Evolutionary conservation across 1,140 invertebrate species (phyloP), one percentile per base, ranked within the genome.

Genomic region (Vollenhovia emeryi): DNA sequence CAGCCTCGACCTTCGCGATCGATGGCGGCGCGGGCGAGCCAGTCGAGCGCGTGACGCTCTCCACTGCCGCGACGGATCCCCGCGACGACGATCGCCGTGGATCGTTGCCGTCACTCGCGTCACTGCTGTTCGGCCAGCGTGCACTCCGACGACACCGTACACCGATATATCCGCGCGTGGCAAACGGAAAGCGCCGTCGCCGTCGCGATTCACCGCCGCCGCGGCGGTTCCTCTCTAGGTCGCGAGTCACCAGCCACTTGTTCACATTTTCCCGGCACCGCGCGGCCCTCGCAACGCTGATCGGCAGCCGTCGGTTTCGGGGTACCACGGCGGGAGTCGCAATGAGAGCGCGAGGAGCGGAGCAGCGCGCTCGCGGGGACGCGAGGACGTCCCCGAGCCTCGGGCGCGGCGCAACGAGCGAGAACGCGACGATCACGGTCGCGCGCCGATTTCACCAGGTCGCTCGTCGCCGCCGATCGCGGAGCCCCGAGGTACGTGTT

Each of bases 1-100:
- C 79, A 78, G 30, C n/a, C 57, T 52, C 48, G 78, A 86, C 66
- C 50, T 66, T 85, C 84, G 76, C 87, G 76, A 87, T 89, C 87
- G 87, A 88, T 84, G 57, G 52, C 71, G 57, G 45, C 79, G 43
- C 52, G 73, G 57, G 74, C 88, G 33, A 86, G 60, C 18, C 64
- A 36, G 21, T n/a, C 43, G 21, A 69, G 24, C 62, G 86, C 40
- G 55, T 50, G 55, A 24, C 45, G 15, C 33, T 55, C 21, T 48
- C 4, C 27, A 45, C 8, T n/a, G 27, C 45, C 48, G 52, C 45
- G 43, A 36, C 40, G 36, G 21, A 43, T 57, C 30, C 15, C 21
- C 6, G n/a, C 40, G 30, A 36, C 15, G 73, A 64, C 18, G 57
- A 74, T 60, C 71, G n/a, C 43, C 30, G 43, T 62, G 71, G 33